These are phyloP conservation scores for Fukomys damarensis DNA, from an alignment of 2,113 vertebrate genomes.

Conservation along the genomic window DNA sequence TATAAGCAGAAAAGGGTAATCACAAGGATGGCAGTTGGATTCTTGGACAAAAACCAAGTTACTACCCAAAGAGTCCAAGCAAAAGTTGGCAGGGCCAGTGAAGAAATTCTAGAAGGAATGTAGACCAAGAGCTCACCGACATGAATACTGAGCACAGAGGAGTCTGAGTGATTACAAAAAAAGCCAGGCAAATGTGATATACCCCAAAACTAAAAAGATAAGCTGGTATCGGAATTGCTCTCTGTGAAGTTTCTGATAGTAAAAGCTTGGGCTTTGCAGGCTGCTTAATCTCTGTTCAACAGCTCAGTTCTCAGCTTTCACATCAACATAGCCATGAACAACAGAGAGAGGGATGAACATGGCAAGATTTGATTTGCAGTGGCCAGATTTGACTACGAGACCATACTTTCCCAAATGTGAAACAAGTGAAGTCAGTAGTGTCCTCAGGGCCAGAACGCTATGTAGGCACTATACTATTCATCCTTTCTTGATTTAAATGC, in stretches of 20 bases:
- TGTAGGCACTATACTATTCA: not conserved
- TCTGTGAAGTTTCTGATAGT: not conserved
- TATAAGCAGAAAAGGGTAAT: not conserved
- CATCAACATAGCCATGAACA: not conserved
- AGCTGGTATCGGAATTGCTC: not conserved
- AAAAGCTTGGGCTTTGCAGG: not conserved
- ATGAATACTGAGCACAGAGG: not conserved
- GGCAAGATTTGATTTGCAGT: not conserved
- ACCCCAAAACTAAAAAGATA: not conserved
- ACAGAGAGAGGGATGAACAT: not conserved
- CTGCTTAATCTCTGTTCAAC: not conserved
- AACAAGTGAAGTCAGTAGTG: not conserved
- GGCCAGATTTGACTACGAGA: not conserved
- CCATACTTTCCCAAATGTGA: not conserved
- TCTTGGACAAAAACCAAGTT: not conserved
- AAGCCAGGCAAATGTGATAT: not conserved
- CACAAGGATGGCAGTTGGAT: not conserved
- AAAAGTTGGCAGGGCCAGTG: not conserved
- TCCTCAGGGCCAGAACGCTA: not conserved
- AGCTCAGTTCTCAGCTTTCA: not conserved
- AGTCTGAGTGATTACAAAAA: not conserved
- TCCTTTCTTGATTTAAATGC: conserved; percentile 5
- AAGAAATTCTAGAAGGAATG: conserved; percentile 1
- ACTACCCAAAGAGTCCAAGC: not conserved
- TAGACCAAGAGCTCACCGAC: not conserved